Evolutionary conservation across 1,140 invertebrate genomes (phyloP).

Genomic region (Sarcophaga bullata): DNA sequence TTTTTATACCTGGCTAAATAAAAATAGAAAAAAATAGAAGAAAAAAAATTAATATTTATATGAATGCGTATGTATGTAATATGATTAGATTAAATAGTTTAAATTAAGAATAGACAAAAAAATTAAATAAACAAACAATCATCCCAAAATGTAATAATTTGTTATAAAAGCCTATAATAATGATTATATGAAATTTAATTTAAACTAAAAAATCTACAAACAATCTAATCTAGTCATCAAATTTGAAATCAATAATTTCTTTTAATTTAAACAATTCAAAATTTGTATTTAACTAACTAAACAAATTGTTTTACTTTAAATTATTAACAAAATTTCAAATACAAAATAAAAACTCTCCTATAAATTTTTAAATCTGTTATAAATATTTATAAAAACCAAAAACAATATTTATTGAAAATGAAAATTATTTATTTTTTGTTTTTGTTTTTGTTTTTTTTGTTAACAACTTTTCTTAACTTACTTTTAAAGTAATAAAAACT

Average conservation of each 20-base stretch:
- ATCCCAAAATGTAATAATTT: neutral
- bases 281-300: neutral
- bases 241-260: too few relatives aligned
- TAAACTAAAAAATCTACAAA: too few relatives aligned
- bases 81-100: slow-evolving; percentile 11
- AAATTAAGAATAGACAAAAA: neutral
- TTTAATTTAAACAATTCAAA: neutral
- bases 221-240: too few relatives aligned
- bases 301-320: neutral
- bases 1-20: slow-evolving; percentile 20
- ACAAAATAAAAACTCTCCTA: neutral
- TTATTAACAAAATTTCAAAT: neutral
- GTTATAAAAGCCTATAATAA: neutral
- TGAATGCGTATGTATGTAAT: slow-evolving; percentile 1
- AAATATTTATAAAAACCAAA: neutral
- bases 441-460: slow-evolving; percentile 12
- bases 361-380: neutral
- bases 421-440: neutral
- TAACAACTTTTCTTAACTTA: slow-evolving; percentile 36
- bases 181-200: neutral
- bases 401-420: slow-evolving; percentile 5
- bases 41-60: neutral
- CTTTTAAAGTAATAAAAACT: slow-evolving; percentile 30
- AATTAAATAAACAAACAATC: neutral
- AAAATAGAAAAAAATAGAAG: neutral